Base-by-base conservation (phyloP, 2,113 vertebrate species). In the Leptobrachium leishanense region DNA sequence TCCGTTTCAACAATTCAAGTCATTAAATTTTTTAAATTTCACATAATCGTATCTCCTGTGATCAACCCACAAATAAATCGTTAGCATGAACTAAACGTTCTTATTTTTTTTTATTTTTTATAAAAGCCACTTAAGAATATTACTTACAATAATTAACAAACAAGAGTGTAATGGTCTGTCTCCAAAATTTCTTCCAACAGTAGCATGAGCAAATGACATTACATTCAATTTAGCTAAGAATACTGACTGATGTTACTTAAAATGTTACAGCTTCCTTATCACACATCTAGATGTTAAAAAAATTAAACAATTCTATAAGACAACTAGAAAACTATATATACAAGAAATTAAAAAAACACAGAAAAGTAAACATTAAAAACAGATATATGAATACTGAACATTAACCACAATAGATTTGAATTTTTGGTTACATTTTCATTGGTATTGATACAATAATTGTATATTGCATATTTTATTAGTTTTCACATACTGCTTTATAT, bases 151-250 rank as follows among this genome's bases (percentile, higher is more conserved):
- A 64, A 64, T 64, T 3, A 11, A 59, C 13, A 15, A 10, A 59
- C 46, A 59, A 59, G 3, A 10, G 62, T 5, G 31, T 13, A 13
- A 64, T 64, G 13, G n/a, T 31, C 46, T 41, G 50, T 44, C 70
- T 72, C 46, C 70, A 41, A 2, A 39, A 50, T 50, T 50, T 11
- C 5, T 41, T 11, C 20, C 3, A 72, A 42, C 39, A 72, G 53
- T 72, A 57, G 53, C 72, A 64, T 39, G 5, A 64, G 39, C 62
- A 64, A 64, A 64, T 64, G 4, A 43, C 10, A 46, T 74, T 64
- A 69, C 68, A 69, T 69, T 74, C 59, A 65, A 44, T 43, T 20
- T 41, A 64, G 57, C 46, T 64, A 3, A 69, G 68, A 69, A 74
- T 39, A 43, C 42, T 62, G 42, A 62, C 40, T 6, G 42, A 44